These are phyloP conservation scores for Nomada ruficornis DNA, from an alignment of 2,888 invertebrate species.

Conservation along the genomic window DNA sequence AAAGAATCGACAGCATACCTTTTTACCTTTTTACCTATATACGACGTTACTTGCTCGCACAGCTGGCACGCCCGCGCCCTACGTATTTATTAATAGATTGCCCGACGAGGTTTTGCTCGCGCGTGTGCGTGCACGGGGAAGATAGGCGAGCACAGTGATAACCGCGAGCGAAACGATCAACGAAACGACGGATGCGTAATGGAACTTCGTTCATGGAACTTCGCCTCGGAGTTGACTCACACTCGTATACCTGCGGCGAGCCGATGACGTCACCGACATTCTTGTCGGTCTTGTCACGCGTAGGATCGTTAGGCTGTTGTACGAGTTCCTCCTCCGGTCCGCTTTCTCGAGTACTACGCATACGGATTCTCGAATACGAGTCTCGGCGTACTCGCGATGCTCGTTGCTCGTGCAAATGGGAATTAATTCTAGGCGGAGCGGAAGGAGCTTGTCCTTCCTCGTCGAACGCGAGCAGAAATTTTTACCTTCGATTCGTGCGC, in stretches of 20 bases:
- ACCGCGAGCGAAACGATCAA: constrained; percentile 1
- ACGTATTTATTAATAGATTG: constrained; percentile 58
- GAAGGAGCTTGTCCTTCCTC: neutral
- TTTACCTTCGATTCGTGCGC: neutral
- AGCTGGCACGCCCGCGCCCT: constrained; percentile 31
- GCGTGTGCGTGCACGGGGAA: neutral
- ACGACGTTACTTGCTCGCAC: constrained; percentile 11
- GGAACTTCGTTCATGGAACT: constrained; percentile 38
- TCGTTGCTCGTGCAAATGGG: neutral
- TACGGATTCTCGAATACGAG: constrained; percentile 58
- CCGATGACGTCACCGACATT: constrained; percentile 69
- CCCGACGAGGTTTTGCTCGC: constrained; percentile 4
- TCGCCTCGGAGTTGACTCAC: constrained; percentile 44
- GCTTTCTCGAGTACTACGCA: constrained; percentile 31
- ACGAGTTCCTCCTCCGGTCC: constrained; percentile 62
- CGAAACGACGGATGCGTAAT: constrained; percentile 10
- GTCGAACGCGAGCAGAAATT: neutral
- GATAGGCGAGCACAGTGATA: constrained; percentile 20
- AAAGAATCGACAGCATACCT: too few species aligned
- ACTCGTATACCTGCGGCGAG: constrained; percentile 51
- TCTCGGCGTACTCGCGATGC: neutral
- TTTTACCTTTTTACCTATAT: neutral
- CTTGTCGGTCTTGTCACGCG: constrained; percentile 66
- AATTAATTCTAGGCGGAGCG: neutral
- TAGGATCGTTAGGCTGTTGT: constrained; percentile 69